phyloP scores from a whole-genome alignment of 1,140 invertebrate genomes.

The Nixonia krombeini region DNA sequence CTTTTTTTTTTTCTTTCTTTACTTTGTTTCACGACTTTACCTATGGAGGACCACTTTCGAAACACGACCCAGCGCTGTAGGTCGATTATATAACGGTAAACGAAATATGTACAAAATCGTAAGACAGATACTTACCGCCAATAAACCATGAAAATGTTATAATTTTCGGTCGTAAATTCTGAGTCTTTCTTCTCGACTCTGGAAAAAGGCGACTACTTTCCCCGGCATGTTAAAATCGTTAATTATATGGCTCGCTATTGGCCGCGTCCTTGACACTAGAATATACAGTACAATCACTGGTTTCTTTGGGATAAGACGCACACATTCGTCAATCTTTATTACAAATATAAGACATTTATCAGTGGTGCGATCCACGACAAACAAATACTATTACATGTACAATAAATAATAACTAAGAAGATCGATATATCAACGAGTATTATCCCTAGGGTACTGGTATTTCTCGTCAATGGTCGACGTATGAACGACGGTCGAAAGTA shows the following conservation, averaged over 20 bases:
- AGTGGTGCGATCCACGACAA: slow-evolving; percentile 25
- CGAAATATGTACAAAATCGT: slow-evolving; percentile 37
- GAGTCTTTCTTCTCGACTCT: slow-evolving; percentile 16
- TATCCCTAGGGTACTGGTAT: slow-evolving; percentile 49
- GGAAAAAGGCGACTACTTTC: too few species aligned
- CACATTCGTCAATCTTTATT: slow-evolving; percentile 58
- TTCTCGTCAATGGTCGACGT: slow-evolving; percentile 1
- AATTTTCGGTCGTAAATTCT: slow-evolving; percentile 41
- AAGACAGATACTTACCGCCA: slow-evolving; percentile 40
- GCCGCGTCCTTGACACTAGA: slow-evolving; percentile 19
- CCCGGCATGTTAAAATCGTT: too few species aligned
- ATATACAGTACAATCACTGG: slow-evolving; percentile 28
- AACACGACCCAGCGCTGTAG: slow-evolving; percentile 38
- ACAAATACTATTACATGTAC: slow-evolving; percentile 17
- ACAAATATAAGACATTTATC: slow-evolving; percentile 46
- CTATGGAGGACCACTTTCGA: too few species aligned
- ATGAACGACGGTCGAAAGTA: slow-evolving; percentile 9
- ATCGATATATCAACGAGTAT: slow-evolving; percentile 48
- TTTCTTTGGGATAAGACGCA: slow-evolving; percentile 53
- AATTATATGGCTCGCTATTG: slow-evolving; percentile 14
- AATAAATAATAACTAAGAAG: slow-evolving; percentile 44
- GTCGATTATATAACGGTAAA: slow-evolving; percentile 58
- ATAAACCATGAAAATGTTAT: slow-evolving; percentile 43
- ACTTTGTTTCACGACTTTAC: too few species aligned
- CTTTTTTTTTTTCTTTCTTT: too few species aligned